Percentiles rank a stretch among this genome's conserved stretches.
These are phyloP conservation scores for Aurelia aurita complex sp. Pacific DNA, from an alignment of 30 jellyfish, hydroid and myxozoan genomes.

Conservation along the genomic window DNA sequence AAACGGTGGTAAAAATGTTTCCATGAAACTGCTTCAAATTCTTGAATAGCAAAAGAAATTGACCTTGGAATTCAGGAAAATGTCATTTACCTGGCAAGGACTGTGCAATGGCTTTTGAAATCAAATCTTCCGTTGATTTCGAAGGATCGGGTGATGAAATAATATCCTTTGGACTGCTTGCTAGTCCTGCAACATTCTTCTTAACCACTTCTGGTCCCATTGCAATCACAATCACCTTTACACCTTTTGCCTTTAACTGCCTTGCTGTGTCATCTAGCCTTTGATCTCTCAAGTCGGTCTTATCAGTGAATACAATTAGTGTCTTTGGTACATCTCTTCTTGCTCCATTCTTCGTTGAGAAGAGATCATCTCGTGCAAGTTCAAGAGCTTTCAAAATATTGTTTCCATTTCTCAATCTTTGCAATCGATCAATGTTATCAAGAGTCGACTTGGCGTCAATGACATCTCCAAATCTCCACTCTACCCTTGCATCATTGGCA, in stretches of 20 bases:
- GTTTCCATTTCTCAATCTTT: conserved; percentile 30
- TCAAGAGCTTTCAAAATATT: conserved; percentile 45
- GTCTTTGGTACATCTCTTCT: conserved; percentile 60
- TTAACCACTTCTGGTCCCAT: conserved; percentile 30
- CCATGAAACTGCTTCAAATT: too few species aligned
- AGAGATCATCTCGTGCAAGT: conserved; percentile 37
- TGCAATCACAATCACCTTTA: conserved; percentile 37
- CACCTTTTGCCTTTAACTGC: conserved; percentile 27
- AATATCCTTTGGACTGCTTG: conserved; percentile 2
- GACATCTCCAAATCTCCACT: conserved; percentile 24
- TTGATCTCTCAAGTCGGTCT: conserved; percentile 1
- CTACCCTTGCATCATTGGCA: conserved; percentile 44
- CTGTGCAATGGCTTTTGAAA: neutral
- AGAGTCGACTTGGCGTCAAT: neutral
- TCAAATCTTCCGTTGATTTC: neutral
- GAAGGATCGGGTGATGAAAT: conserved; percentile 8
- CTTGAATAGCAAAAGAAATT: too few species aligned
- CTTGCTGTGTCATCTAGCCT: conserved; percentile 5
- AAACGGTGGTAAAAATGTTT: too few species aligned
- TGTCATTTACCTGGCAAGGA: neutral
- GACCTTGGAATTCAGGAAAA: too few species aligned
- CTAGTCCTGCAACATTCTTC: conserved; percentile 1
- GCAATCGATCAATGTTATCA: conserved; percentile 6
- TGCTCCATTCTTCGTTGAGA: conserved; percentile 43
- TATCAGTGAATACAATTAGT: conserved; percentile 37